These are phyloP conservation scores for Nomada goodeniana DNA, from an alignment of 2,888 invertebrate genomes.

Conservation along the genomic window DNA sequence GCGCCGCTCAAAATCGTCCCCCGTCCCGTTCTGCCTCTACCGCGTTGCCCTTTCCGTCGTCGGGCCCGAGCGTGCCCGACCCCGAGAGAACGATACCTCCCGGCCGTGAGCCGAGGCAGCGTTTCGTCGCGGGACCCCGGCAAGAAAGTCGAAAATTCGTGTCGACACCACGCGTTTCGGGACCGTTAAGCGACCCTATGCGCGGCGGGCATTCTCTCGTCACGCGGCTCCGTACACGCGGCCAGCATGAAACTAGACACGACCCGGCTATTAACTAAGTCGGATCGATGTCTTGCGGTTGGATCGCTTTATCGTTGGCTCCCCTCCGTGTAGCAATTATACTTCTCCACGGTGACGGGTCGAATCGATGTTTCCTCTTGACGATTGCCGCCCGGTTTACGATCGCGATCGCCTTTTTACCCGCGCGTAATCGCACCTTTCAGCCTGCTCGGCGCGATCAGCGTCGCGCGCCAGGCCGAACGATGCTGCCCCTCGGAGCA, in stretches of 20 bases:
- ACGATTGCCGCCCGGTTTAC: background rate
- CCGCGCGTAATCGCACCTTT: too few species aligned
- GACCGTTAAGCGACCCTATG: constrained; percentile 45
- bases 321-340: constrained; percentile 22
- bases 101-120: constrained; percentile 48
- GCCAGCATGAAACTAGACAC: constrained; percentile 47
- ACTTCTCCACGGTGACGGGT: constrained; percentile 7
- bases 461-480: too few species aligned
- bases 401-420: background rate
- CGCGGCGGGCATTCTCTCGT: constrained; percentile 31
- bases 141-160: constrained; percentile 64
- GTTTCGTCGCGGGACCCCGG: constrained; percentile 19
- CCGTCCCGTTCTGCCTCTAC: constrained; percentile 34
- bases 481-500: background rate
- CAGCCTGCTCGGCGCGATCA: too few species aligned
- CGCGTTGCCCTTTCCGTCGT: constrained; percentile 10
- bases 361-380: constrained; percentile 13
- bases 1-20: constrained; percentile 55
- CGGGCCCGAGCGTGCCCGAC: background rate
- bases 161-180: constrained; percentile 49
- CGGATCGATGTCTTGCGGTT: constrained; percentile 40
- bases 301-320: constrained; percentile 37
- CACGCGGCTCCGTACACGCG: constrained; percentile 35
- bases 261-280: constrained; percentile 37
- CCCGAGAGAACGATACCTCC: constrained; percentile 37